phyloP scores from a whole-genome alignment of 2,888 invertebrate species.

The Drosophila colorata region DNA sequence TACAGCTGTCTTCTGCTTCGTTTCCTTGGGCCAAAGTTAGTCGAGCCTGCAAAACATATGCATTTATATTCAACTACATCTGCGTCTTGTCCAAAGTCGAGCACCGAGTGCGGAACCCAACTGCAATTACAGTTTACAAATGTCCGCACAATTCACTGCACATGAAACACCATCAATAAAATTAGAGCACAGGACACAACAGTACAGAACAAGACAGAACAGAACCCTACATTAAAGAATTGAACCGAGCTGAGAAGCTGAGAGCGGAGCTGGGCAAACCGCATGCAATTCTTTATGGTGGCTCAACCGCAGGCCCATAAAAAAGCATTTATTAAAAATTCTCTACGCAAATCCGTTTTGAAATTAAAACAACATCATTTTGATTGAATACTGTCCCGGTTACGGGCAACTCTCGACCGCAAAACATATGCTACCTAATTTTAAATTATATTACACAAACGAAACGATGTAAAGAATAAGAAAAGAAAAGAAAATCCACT shows the following conservation, averaged over 20 bases:
- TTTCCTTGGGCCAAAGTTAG: conserved; percentile 49
- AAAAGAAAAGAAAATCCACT: conserved; percentile 64
- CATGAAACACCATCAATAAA: conserved; percentile 77
- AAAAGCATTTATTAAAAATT: conserved; percentile 80
- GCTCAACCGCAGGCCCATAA: conserved; percentile 34
- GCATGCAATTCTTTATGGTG: conserved; percentile 57
- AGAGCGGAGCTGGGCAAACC: conserved; percentile 24
- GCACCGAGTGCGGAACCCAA: conserved; percentile 47
- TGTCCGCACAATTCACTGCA: conserved; percentile 70
- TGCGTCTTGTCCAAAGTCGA: conserved; percentile 45
- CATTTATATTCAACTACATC: conserved; percentile 53
- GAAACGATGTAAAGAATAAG: conserved; percentile 30
- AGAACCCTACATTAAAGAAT: not conserved
- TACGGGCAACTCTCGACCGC: conserved; percentile 43
- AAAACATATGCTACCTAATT: conserved; percentile 81
- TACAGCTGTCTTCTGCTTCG: conserved; percentile 35
- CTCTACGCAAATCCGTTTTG: conserved; percentile 76
- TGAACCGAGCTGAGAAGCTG: not conserved
- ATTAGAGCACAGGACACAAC: conserved; percentile 65
- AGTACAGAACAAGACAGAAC: no score
- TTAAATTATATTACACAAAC: conserved; percentile 70
- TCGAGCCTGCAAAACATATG: conserved; percentile 63
- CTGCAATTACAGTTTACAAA: conserved; percentile 75
- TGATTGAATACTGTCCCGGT: conserved; percentile 71
- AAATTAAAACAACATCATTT: conserved; percentile 82